Base-by-base conservation (phyloP, 2,888 invertebrate genomes). In the Heteromurus nitidus region DNA sequence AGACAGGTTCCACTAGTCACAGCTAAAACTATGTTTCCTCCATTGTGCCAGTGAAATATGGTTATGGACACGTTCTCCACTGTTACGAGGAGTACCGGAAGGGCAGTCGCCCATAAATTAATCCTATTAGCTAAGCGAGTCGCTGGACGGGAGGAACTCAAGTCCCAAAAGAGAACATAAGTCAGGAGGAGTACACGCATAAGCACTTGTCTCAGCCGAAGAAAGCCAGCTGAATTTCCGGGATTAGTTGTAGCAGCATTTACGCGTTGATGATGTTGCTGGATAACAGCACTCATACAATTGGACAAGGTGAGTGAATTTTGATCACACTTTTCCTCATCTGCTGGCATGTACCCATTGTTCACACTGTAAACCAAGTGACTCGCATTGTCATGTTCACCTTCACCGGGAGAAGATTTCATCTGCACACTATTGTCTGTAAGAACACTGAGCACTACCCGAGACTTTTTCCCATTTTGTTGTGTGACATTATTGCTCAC, bases 121-220 rank as follows among this genome's bases (percentile, higher is more conserved):
- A 81, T 60, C 62, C 64, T 74, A 30, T 69, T 42, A 64, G 36
- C 47, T 22, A 64, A 42, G 18, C 58, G 0, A 36, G 28, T 47
- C 13, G 55, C 36, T 24, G 20, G 7, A 0, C 50, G 55, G 9
- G 65, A 72, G n/a, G 55, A 42, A 36, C 69, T 75, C 58, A 82
- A 79, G 44, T 87, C 87, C 87, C 87, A 87, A 72, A 86, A 87
- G 47, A 86, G 67, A 1, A 85, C 62, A 68, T 86, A 87, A 9
- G 85, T 73, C 24, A 81, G 36, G n/a, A 75, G 58, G 18, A 81
- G 64, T 30, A 81, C 81, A 80, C 31, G 82, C 18, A 22, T 44
- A 30, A 72, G 42, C 47, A 65, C 70, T 69, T 64, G 26, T 24
- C 30, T 26, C 67, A 31, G n/a, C 30, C 18, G 7, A 58, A 50